Evolutionary conservation across 2,888 invertebrate species (phyloP).

Genomic region (Cephus spinipes): DNA sequence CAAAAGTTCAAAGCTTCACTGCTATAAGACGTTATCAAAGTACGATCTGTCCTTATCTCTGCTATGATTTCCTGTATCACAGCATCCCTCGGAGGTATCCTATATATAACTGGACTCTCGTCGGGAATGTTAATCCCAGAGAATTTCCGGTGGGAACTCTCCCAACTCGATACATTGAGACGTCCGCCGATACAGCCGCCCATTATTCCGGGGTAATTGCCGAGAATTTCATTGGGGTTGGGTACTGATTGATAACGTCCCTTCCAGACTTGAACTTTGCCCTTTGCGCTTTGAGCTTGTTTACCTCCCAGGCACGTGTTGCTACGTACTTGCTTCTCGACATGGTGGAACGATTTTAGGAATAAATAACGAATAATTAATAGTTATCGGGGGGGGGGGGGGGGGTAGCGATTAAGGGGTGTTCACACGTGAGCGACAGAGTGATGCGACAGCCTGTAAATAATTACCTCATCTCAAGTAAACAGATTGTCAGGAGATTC

Average conservation of each 20-base stretch:
- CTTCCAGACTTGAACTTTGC: background rate
- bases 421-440: background rate
- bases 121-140: background rate
- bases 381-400: background rate
- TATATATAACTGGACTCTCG: background rate
- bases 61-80: background rate
- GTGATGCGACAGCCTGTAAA: background rate
- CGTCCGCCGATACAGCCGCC: background rate
- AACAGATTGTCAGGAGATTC: background rate
- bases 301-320: background rate
- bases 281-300: background rate
- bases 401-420: background rate
- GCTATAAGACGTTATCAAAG: background rate
- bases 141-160: background rate
- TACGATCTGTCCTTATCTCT: background rate
- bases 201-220: background rate
- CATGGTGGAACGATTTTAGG: background rate
- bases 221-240: background rate
- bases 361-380: background rate
- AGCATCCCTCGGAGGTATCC: background rate
- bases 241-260: background rate
- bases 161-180: background rate
- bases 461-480: background rate
- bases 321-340: no score
- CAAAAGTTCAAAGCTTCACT: background rate